Conservation (phyloP, 2,888 invertebrate species). For the Leptinotarsa haldemani region DNA sequence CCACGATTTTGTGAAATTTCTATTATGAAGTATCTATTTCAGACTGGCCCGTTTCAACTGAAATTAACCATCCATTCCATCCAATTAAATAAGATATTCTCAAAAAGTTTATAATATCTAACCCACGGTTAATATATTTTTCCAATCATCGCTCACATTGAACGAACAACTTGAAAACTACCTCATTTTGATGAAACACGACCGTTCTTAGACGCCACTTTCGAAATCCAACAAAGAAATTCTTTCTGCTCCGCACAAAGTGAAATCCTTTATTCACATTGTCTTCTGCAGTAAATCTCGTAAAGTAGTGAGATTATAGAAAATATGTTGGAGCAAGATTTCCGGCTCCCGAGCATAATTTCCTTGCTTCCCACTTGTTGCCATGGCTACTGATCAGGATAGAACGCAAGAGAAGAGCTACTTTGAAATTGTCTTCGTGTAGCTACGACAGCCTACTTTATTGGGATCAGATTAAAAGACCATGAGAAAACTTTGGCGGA, state of each 20-base stretch:
- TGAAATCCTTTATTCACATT: conserved; percentile 1
- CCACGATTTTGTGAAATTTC: too few species aligned
- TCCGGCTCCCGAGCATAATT: conserved; percentile 17
- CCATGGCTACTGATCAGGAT: conserved; percentile 28
- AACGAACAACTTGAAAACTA: too few species aligned
- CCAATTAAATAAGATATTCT: too few species aligned
- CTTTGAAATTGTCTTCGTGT: not conserved
- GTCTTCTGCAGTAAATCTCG: conserved; percentile 3
- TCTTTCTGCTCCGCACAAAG: not conserved
- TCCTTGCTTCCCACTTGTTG: conserved; percentile 26
- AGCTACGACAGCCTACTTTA: not conserved
- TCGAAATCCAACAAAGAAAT: not conserved
- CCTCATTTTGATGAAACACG: not conserved
- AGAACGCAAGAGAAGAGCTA: not conserved
- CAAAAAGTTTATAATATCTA: too few species aligned
- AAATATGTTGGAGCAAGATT: conserved; percentile 22
- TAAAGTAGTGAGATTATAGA: conserved; percentile 7
- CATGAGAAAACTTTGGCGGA: not conserved
- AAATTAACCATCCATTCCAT: too few species aligned
- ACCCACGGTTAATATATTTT: too few species aligned
- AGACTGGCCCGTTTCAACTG: too few species aligned
- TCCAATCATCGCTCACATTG: too few species aligned
- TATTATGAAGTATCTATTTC: too few species aligned
- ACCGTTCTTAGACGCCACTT: not conserved
- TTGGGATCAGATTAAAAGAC: not conserved